Conservation (phyloP, 2,797 vertebrate species). For the Ataeniobius toweri region DNA sequence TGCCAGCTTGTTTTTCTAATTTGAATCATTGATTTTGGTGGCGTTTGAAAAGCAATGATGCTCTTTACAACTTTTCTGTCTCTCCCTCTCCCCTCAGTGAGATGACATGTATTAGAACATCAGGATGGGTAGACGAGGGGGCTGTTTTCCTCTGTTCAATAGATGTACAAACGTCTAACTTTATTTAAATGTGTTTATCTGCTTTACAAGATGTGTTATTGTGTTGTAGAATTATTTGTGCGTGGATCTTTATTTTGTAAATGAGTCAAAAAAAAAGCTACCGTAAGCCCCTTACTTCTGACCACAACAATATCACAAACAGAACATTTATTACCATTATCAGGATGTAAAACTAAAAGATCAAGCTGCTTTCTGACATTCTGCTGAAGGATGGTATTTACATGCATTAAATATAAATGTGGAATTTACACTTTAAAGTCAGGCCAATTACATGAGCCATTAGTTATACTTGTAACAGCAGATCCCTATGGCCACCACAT, state of each 20-base stretch:
- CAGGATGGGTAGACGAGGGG: slow-evolving; percentile 9
- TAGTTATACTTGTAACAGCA: slow-evolving; percentile 88
- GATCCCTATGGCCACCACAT: slow-evolving; percentile 88
- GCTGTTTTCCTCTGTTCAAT: slow-evolving; percentile 82
- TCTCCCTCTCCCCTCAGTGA: slow-evolving; percentile 35
- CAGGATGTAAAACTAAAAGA: slow-evolving; percentile 49
- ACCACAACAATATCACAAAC: slow-evolving; percentile 20
- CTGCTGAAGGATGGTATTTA: slow-evolving; percentile 83
- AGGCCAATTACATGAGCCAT: slow-evolving; percentile 92
- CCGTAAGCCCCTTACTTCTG: slow-evolving; percentile 29
- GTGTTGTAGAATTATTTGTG: slow-evolving; percentile 73
- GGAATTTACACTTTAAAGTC: slow-evolving; percentile 98
- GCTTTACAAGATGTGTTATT: slow-evolving; percentile 79
- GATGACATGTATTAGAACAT: slow-evolving; percentile 38
- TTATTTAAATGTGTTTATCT: slow-evolving; percentile 90
- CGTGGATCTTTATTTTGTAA: slow-evolving; percentile 20
- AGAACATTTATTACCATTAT: slow-evolving; percentile 45
- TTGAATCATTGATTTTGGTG: slow-evolving; percentile 98
- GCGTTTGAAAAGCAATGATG: slow-evolving; percentile 92
- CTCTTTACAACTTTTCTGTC: slow-evolving; percentile 46
- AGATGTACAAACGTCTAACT: slow-evolving; percentile 83
- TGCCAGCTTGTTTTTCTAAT: slow-evolving; percentile 98
- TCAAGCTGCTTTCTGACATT: slow-evolving; percentile 66
- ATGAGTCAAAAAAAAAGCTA: slow-evolving; percentile 24
- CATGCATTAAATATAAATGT: slow-evolving; percentile 96